Percentiles rank a stretch among this genome's conserved stretches.
phyloP scores from a whole-genome alignment of 2,888 invertebrate species.

The Chrysopilus asiliformis region DNA sequence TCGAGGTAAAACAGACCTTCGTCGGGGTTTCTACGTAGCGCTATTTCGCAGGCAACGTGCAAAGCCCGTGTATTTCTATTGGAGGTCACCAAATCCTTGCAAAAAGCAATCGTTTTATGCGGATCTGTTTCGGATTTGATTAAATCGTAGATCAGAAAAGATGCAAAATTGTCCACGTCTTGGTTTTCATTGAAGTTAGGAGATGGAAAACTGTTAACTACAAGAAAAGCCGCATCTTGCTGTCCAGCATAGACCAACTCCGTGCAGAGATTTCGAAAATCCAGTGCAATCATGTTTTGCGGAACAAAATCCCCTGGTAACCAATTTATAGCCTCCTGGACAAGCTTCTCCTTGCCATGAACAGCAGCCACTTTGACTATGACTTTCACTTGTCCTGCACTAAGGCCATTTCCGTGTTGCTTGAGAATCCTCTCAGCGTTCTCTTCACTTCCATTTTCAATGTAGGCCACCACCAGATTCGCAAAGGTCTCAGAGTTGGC shows the following conservation, averaged over 20 bases:
- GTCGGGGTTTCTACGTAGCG: conserved; percentile 33
- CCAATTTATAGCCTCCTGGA: conserved; percentile 20
- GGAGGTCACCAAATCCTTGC: conserved; percentile 20
- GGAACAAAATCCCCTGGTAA: conserved; percentile 23
- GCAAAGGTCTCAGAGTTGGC: conserved; percentile 39
- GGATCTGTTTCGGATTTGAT: conserved; percentile 39
- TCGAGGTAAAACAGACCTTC: conserved; percentile 20
- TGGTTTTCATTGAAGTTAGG: conserved; percentile 32
- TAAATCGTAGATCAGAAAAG: conserved; percentile 44
- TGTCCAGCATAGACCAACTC: conserved; percentile 40
- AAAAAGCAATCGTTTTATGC: conserved; percentile 27
- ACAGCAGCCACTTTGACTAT: conserved; percentile 17
- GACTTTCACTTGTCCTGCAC: conserved; percentile 21
- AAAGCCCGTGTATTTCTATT: conserved; percentile 30
- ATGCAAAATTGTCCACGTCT: conserved; percentile 42
- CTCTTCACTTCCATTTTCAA: conserved; percentile 36
- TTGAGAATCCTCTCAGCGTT: conserved; percentile 21
- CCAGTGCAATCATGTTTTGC: conserved; percentile 22
- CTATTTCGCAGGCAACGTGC: conserved; percentile 41
- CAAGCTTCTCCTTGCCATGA: conserved; percentile 8
- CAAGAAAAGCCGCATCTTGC: conserved; percentile 38
- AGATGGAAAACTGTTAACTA: conserved; percentile 28
- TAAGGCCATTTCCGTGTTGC: conserved; percentile 19
- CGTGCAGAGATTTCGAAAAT: conserved; percentile 35
- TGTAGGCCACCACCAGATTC: conserved; percentile 39